phyloP scores from a whole-genome alignment of 1,140 invertebrate genomes.

The Drosophila virilis region DNA sequence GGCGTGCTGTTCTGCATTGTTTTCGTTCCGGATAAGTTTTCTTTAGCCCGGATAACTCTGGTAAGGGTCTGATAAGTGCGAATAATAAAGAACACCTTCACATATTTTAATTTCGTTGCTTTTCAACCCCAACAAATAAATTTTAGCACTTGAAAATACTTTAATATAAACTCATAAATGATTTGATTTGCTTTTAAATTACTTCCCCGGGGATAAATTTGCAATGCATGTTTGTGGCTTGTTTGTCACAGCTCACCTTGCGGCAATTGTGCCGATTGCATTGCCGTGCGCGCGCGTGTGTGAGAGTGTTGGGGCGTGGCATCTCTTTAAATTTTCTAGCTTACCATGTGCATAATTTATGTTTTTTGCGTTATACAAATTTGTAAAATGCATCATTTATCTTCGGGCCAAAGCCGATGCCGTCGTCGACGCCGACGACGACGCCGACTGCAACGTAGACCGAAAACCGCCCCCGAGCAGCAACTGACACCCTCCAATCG shows the following conservation, averaged over 20 bases:
- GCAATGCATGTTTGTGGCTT: conserved; percentile 6
- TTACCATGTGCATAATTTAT: conserved; percentile 68
- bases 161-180: not conserved
- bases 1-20: too few relatives aligned
- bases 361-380: conserved; percentile 76
- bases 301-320: conserved; percentile 29
- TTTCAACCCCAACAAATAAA: not conserved
- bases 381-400: conserved; percentile 80
- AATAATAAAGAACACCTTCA: not conserved
- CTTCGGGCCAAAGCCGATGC: conserved; percentile 43
- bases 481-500: conserved; percentile 18
- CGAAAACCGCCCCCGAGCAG: conserved; percentile 20
- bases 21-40: not conserved
- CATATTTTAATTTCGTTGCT: too few relatives aligned
- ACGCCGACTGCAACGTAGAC: conserved; percentile 14
- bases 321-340: conserved; percentile 45
- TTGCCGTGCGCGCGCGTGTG: not conserved
- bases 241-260: conserved; percentile 28
- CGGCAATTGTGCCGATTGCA: conserved; percentile 7
- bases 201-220: conserved; percentile 4
- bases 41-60: not conserved
- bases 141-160: not conserved
- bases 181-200: conserved; percentile 22
- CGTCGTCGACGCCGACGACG: conserved; percentile 46
- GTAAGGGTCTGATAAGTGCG: not conserved